phyloP scores from a whole-genome alignment of 2,888 invertebrate species.

The Lasioglossum lativentre region DNA sequence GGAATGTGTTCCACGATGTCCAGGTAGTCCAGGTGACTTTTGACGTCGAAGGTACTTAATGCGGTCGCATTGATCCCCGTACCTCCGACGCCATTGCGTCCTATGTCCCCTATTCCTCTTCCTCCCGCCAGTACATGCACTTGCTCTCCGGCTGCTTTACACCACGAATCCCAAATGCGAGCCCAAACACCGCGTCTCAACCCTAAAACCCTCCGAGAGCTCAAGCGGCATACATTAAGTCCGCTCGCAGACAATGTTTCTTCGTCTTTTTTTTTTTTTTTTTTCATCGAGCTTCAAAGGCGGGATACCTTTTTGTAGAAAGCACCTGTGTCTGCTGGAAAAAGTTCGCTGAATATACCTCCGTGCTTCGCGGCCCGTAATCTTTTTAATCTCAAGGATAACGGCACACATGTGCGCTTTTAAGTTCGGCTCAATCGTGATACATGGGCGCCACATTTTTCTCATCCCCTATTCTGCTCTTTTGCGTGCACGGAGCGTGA shows the following conservation, averaged over 20 bases:
- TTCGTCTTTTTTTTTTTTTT: not conserved
- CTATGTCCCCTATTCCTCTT: conserved; percentile 46
- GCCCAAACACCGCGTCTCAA: conserved; percentile 51
- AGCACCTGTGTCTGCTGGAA: not conserved
- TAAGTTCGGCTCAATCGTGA: conserved; percentile 7
- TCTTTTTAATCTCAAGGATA: conserved; percentile 13
- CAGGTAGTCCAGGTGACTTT: not conserved
- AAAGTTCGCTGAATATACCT: not conserved
- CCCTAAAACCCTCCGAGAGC: conserved; percentile 25
- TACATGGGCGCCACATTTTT: not conserved
- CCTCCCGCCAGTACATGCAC: conserved; percentile 39
- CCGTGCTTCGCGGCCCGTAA: not conserved
- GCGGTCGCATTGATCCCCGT: not conserved
- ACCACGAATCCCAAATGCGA: conserved; percentile 47
- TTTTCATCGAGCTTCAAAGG: conserved; percentile 5
- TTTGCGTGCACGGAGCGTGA: not conserved
- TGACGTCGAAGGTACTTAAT: not conserved
- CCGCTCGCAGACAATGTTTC: not conserved
- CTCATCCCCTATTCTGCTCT: not conserved
- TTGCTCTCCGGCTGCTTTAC: conserved; percentile 49
- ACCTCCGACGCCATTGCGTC: conserved; percentile 46
- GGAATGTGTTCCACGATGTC: not conserved
- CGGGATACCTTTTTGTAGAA: not conserved
- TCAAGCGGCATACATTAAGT: not conserved
- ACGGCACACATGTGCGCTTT: conserved; percentile 9